Conservation (phyloP, 1,140 invertebrate genomes). For the Ericerus pela region DNA sequence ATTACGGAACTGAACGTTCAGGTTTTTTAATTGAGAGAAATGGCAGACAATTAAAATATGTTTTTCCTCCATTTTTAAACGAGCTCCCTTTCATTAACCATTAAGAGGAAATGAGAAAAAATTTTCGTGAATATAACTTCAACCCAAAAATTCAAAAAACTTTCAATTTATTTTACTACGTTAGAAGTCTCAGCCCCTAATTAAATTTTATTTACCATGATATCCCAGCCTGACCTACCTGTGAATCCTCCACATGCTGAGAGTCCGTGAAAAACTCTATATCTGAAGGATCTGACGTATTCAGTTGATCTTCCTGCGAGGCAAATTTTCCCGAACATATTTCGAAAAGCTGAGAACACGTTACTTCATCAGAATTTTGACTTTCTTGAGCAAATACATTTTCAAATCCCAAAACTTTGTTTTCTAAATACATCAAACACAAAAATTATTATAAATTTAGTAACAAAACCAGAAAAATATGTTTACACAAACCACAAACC, state of each 20-base stretch:
- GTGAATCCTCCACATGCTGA: slow-evolving; percentile 3
- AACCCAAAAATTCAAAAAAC: too few relatives aligned
- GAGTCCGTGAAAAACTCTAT: background rate
- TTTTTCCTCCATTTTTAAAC: too few relatives aligned
- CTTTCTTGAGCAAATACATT: background rate
- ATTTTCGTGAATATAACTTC: too few relatives aligned
- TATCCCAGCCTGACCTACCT: too few relatives aligned
- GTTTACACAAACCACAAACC: background rate
- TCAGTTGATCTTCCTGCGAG: background rate
- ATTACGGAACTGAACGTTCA: too few relatives aligned
- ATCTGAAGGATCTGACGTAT: background rate
- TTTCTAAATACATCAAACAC: background rate
- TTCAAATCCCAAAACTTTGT: background rate
- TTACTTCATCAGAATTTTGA: background rate
- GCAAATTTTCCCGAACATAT: slow-evolving; percentile 1
- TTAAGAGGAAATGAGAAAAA: too few relatives aligned
- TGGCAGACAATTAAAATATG: too few relatives aligned
- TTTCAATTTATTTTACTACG: too few relatives aligned
- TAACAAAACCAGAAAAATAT: background rate
- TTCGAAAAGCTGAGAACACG: background rate
- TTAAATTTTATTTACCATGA: too few relatives aligned
- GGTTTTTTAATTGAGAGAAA: too few relatives aligned
- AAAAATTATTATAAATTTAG: background rate
- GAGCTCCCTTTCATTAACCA: too few relatives aligned
- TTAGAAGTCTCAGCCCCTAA: too few relatives aligned